A percentile compares a stretch with the other conserved stretches of the same genome.
phyloP scores from a whole-genome alignment of 23 tunicate genomes.

The Botrylloides violaceus region DNA sequence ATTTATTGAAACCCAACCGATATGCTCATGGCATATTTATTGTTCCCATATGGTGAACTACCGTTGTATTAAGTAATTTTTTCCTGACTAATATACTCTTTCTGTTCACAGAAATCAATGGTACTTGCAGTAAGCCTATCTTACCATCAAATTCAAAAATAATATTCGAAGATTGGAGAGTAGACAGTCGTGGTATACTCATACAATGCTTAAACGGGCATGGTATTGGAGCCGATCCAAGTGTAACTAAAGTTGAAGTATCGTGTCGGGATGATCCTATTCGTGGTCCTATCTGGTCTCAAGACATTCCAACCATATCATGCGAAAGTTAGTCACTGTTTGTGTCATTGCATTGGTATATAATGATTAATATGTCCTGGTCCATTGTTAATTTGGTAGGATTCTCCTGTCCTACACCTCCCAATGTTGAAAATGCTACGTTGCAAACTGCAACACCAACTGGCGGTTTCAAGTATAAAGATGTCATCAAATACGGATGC shows the following conservation, averaged over 20 bases:
- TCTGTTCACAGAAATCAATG: neutral
- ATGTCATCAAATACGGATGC: conserved; percentile 34
- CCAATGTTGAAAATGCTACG: conserved; percentile 15
- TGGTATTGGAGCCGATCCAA: conserved; percentile 31
- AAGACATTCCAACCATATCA: conserved; percentile 8
- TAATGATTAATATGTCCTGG: too few relatives aligned
- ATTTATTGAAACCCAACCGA: neutral
- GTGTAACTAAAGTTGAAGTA: neutral
- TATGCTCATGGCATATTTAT: neutral
- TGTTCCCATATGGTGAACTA: neutral
- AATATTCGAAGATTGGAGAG: conserved; percentile 57
- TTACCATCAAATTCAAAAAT: conserved; percentile 21
- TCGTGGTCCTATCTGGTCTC: conserved; percentile 27
- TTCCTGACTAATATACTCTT: neutral
- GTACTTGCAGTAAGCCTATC: conserved; percentile 30
- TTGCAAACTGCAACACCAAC: conserved; percentile 19
- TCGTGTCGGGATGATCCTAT: conserved; percentile 22
- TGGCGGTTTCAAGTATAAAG: conserved; percentile 19
- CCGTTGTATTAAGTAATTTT: neutral
- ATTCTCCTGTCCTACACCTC: conserved; percentile 56
- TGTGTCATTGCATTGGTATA: neutral
- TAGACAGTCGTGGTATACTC: conserved; percentile 19
- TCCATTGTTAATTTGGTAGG: conserved; percentile 50
- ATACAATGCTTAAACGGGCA: conserved; percentile 40
- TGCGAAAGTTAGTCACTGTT: conserved; percentile 31